Conservation (phyloP, 1,140 invertebrate species). For the Drosophila micromelanica region DNA sequence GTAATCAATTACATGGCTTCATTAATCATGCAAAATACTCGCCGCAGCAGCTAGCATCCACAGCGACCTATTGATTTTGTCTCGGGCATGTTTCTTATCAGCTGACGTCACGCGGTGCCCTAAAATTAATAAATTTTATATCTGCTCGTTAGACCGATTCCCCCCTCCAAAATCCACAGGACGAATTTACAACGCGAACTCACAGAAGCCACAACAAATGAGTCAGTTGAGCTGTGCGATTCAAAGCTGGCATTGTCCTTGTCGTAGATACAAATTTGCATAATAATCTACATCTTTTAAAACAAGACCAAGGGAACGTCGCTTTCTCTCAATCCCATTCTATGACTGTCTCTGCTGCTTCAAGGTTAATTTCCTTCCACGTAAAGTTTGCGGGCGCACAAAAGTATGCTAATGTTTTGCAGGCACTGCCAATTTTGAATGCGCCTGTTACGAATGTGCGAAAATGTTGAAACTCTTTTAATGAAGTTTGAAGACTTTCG, state of each 20-base stretch:
- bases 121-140: slow-evolving; percentile 69
- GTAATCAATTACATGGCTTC: slow-evolving; percentile 78
- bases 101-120: slow-evolving; percentile 63
- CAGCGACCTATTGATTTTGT: slow-evolving; percentile 68
- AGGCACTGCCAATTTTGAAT: slow-evolving; percentile 34
- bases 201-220: slow-evolving; percentile 10
- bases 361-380: slow-evolving; percentile 76
- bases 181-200: slow-evolving; percentile 6
- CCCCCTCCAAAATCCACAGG: slow-evolving; percentile 7
- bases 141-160: slow-evolving; percentile 13
- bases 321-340: background rate
- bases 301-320: slow-evolving; percentile 3
- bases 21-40: slow-evolving; percentile 80
- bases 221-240: slow-evolving; percentile 24
- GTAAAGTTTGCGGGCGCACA: slow-evolving; percentile 62
- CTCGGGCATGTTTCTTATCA: slow-evolving; percentile 51
- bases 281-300: slow-evolving; percentile 39
- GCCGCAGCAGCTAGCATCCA: slow-evolving; percentile 29
- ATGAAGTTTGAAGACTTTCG: slow-evolving; percentile 67
- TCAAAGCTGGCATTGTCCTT: slow-evolving; percentile 34
- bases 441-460: slow-evolving; percentile 46
- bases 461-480: slow-evolving; percentile 64
- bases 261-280: slow-evolving; percentile 40
- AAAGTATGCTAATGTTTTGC: slow-evolving; percentile 74
- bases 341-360: slow-evolving; percentile 41